Percentiles rank a stretch among this genome's conserved stretches.
These are phyloP conservation scores for Lipotes vexillifer DNA, from an alignment of 2,113 vertebrate species.

Conservation along the genomic window DNA sequence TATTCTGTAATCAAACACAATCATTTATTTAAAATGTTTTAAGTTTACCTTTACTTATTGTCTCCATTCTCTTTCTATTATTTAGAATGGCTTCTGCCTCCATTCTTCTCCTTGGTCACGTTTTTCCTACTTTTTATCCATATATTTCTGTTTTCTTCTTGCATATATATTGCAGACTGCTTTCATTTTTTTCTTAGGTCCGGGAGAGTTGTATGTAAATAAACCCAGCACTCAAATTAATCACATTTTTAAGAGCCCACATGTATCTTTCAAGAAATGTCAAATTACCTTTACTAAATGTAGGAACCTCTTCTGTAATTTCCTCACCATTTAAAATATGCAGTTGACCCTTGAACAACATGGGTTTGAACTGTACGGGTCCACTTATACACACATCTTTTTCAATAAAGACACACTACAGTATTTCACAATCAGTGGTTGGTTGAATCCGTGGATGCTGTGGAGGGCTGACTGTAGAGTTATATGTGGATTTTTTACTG, in stretches of 20 bases:
- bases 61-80: background rate
- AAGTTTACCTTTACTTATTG: background rate
- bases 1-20: background rate
- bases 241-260: background rate
- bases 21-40: background rate
- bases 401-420: background rate
- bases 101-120: background rate
- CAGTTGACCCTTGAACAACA: background rate
- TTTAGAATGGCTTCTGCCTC: background rate
- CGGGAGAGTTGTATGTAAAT: background rate
- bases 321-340: background rate
- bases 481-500: background rate
- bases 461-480: background rate
- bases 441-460: background rate
- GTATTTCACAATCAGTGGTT: background rate
- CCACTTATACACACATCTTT: background rate
- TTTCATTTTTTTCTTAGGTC: background rate
- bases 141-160: background rate
- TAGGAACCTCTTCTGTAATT: background rate
- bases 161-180: background rate
- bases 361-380: background rate
- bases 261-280: background rate
- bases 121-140: background rate
- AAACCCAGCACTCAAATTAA: background rate
- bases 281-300: background rate